A percentile compares a stretch with the other conserved stretches of the same genome.
Evolutionary conservation across 2,797 vertebrate species (phyloP).

Genomic region (Amblyraja radiata): DNA sequence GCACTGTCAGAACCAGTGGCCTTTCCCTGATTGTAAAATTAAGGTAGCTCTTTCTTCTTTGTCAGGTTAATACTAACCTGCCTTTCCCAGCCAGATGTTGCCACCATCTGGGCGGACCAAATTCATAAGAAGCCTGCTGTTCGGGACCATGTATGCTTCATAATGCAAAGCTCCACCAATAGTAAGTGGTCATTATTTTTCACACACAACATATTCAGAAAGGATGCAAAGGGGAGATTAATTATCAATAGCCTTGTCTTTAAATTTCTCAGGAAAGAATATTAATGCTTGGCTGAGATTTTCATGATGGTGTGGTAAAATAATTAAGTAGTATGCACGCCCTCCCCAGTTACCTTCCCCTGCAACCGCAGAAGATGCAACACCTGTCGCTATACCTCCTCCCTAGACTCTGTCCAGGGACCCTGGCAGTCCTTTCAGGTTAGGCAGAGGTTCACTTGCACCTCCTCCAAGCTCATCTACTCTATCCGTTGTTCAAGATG

Average conservation of each 20-base stretch:
- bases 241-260: neutral
- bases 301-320: too few species aligned
- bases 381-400: too few species aligned
- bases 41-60: slow-evolving; percentile 40
- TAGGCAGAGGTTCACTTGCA: too few species aligned
- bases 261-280: neutral
- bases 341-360: too few species aligned
- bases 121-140: slow-evolving; percentile 66
- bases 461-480: too few species aligned
- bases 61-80: slow-evolving; percentile 84
- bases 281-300: neutral
- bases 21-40: neutral
- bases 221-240: neutral
- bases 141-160: slow-evolving; percentile 75
- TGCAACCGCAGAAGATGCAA: too few species aligned
- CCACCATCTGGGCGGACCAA: slow-evolving; percentile 76
- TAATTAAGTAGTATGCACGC: neutral
- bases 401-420: too few species aligned
- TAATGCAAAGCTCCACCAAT: slow-evolving; percentile 92
- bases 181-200: slow-evolving; percentile 53
- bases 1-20: neutral
- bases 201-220: neutral
- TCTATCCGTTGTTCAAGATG: too few species aligned
- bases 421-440: too few species aligned
- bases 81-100: slow-evolving; percentile 76